These are phyloP conservation scores for Oppia nitens DNA, from an alignment of 1,140 invertebrate species.

Conservation along the genomic window DNA sequence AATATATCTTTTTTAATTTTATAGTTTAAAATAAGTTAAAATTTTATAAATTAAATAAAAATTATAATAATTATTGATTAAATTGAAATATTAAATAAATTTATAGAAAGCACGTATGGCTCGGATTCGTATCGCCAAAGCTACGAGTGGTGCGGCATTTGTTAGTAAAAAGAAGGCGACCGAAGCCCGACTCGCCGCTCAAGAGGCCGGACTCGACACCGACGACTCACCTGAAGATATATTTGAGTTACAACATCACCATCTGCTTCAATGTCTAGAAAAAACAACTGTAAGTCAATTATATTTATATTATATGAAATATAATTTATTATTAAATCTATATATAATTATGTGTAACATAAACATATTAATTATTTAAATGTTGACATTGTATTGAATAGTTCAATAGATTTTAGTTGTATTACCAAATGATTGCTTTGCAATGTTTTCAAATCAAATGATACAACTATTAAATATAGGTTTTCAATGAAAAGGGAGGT, in stretches of 20 bases:
- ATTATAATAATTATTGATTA: no score
- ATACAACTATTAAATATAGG: no score
- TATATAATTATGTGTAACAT: background rate
- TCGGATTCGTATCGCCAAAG: conserved; percentile 92
- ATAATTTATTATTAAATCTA: background rate
- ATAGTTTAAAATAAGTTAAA: no score
- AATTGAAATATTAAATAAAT: no score
- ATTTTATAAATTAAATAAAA: no score
- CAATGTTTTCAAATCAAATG: no score
- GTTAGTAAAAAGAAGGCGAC: conserved; percentile 98
- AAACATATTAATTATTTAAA: background rate
- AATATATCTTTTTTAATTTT: no score
- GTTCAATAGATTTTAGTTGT: background rate
- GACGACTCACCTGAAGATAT: conserved; percentile 83
- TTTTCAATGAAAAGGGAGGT: no score
- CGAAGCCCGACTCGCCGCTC: conserved; percentile 75
- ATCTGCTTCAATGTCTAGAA: conserved; percentile 88
- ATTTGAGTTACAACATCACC: conserved; percentile 97
- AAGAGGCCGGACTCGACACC: conserved; percentile 70
- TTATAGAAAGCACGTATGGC: conserved; percentile 91
- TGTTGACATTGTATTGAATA: background rate
- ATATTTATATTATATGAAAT: background rate
- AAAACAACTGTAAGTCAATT: conserved; percentile 72
- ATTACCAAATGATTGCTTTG: background rate
- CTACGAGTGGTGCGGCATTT: conserved; percentile 95